phyloP scores from a whole-genome alignment of 1,140 invertebrate genomes.

The Nomia melanderi region DNA sequence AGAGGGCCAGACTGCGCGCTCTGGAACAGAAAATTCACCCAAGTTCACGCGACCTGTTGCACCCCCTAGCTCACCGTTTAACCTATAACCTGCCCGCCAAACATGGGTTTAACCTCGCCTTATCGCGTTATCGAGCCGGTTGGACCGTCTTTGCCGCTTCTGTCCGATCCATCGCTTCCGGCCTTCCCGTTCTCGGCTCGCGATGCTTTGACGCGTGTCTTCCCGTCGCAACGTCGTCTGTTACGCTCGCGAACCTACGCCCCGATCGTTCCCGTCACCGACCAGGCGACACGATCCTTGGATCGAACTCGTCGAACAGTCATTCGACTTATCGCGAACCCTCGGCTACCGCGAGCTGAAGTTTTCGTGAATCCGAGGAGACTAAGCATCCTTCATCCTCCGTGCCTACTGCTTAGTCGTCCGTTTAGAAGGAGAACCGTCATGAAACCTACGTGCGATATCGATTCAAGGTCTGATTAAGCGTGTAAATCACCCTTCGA shows the following conservation, averaged over 20 bases:
- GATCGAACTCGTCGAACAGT: not conserved
- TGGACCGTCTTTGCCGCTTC: constrained; percentile 49
- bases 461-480: too few species aligned
- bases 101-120: constrained; percentile 81
- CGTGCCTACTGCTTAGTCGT: constrained; percentile 2
- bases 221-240: too few species aligned
- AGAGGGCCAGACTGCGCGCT: constrained; percentile 73
- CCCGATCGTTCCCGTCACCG: not conserved
- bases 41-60: constrained; percentile 82
- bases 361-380: not conserved
- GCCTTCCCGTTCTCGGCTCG: constrained; percentile 18
- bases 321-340: not conserved
- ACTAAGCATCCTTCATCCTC: not conserved
- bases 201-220: too few species aligned
- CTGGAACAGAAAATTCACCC: constrained; percentile 81
- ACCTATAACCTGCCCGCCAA: constrained; percentile 81
- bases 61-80: constrained; percentile 81
- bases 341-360: not conserved
- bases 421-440: too few species aligned
- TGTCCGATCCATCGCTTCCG: not conserved
- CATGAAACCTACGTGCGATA: too few species aligned
- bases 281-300: too few species aligned
- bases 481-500: not conserved
- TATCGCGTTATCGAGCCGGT: constrained; percentile 80
- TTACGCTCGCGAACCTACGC: not conserved